Conservation (phyloP, 1,140 invertebrate genomes). For the Drosophila lacertosa region DNA sequence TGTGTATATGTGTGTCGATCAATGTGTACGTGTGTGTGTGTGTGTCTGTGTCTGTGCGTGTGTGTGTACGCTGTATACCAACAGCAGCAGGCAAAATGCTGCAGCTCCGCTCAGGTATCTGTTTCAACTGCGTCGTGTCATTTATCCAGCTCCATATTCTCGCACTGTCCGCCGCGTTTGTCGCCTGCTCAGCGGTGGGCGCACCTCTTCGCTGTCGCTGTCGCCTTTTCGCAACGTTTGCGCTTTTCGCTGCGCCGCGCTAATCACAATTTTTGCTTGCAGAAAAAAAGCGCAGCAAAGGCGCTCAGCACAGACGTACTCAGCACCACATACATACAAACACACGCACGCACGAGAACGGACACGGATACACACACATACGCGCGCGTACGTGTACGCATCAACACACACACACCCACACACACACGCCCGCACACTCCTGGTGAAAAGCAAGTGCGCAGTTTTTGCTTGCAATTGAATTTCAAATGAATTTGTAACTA, state of each 20-base stretch:
- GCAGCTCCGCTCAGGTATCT: constrained; percentile 32
- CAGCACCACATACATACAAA: background rate
- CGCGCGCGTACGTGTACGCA: constrained; percentile 10
- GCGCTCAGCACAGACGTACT: constrained; percentile 15
- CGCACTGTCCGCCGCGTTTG: constrained; percentile 18
- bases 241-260: constrained; percentile 27
- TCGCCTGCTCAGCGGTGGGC: constrained; percentile 8
- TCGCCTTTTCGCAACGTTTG: constrained; percentile 5
- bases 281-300: constrained; percentile 39
- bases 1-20: background rate
- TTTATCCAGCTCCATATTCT: constrained; percentile 39
- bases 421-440: constrained; percentile 9
- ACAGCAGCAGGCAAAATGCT: constrained; percentile 20
- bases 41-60: constrained; percentile 25
- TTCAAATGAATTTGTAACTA: constrained; percentile 15
- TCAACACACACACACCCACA: constrained; percentile 7
- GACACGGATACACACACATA: constrained; percentile 1
- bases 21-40: constrained; percentile 16
- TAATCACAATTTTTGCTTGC: constrained; percentile 38
- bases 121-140: constrained; percentile 34
- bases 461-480: constrained; percentile 22
- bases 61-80: constrained; percentile 24
- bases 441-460: constrained; percentile 28
- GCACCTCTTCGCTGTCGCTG: background rate
- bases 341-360: background rate